Conservation (phyloP, 2,797 vertebrate genomes). For the Sitta carolinensis region DNA sequence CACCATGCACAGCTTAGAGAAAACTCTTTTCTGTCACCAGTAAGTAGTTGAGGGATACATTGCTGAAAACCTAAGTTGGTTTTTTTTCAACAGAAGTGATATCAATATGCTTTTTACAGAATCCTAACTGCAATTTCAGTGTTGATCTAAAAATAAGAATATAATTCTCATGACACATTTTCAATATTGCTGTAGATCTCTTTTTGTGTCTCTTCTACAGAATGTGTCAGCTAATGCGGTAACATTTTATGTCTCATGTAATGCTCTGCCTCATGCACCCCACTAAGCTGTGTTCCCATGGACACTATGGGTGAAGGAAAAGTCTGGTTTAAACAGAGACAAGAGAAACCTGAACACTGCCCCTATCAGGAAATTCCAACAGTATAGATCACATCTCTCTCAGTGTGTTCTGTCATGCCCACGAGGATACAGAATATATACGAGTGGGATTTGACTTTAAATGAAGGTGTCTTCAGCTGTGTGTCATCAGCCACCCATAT, state of each 20-base stretch:
- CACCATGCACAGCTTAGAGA: neutral
- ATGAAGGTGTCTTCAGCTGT: neutral
- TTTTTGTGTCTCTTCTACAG: neutral
- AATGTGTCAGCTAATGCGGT: neutral
- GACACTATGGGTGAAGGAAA: neutral
- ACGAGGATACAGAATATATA: accelerated
- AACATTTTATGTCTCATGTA: neutral
- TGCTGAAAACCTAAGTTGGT: neutral
- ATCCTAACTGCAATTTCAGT: neutral
- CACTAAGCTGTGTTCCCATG: neutral
- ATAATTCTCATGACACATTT: neutral
- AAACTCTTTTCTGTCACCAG: neutral
- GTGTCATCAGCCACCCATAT: neutral
- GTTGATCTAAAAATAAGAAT: conserved; percentile 22
- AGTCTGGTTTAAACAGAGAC: neutral
- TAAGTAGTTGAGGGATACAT: neutral
- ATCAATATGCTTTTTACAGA: neutral
- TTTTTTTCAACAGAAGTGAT: neutral
- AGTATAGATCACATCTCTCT: neutral
- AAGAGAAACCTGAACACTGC: neutral
- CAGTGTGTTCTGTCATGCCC: neutral
- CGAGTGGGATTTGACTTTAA: neutral
- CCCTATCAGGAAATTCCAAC: neutral
- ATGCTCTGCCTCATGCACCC: neutral
- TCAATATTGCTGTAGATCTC: neutral